A percentile compares a stretch with the other conserved stretches of the same genome.
Conservation (phyloP, 1,140 invertebrate species). For the Drosophila burlai region DNA sequence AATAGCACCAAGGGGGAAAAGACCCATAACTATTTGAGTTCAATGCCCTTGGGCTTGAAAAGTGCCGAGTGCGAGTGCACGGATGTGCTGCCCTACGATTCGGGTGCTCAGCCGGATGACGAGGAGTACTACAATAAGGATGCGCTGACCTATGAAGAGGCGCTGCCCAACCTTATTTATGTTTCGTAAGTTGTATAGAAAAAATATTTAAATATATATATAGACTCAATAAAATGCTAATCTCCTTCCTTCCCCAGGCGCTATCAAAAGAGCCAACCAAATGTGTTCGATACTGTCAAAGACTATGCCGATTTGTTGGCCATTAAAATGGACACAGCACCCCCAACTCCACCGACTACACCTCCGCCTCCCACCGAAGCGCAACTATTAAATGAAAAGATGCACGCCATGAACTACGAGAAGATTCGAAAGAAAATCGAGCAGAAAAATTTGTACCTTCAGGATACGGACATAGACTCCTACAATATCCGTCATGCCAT, state of each 20-base stretch:
- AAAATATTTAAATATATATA: neutral
- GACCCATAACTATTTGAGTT: slow-evolving; percentile 43
- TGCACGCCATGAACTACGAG: slow-evolving; percentile 34
- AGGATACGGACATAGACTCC: slow-evolving; percentile 44
- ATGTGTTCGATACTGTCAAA: slow-evolving; percentile 40
- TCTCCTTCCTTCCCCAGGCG: slow-evolving; percentile 14
- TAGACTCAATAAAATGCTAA: neutral
- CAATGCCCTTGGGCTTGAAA: neutral
- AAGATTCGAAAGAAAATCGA: slow-evolving; percentile 31
- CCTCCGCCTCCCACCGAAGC: neutral
- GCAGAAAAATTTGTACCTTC: slow-evolving; percentile 13
- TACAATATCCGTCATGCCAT: slow-evolving; percentile 46
- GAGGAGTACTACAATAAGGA: slow-evolving; percentile 71
- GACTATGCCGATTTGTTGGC: slow-evolving; percentile 29
- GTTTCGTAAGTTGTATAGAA: slow-evolving; percentile 52
- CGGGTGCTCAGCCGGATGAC: slow-evolving; percentile 66
- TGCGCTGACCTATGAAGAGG: slow-evolving; percentile 65
- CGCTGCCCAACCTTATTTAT: slow-evolving; percentile 69
- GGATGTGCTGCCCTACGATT: slow-evolving; percentile 51
- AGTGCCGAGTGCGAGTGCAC: slow-evolving; percentile 50
- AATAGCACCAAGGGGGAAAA: slow-evolving; percentile 43
- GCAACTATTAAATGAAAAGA: neutral
- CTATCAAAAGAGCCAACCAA: slow-evolving; percentile 6
- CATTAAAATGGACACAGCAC: neutral
- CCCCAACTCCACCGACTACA: neutral